Conservation (phyloP, 1,140 invertebrate genomes). For the Ooceraea biroi region DNA sequence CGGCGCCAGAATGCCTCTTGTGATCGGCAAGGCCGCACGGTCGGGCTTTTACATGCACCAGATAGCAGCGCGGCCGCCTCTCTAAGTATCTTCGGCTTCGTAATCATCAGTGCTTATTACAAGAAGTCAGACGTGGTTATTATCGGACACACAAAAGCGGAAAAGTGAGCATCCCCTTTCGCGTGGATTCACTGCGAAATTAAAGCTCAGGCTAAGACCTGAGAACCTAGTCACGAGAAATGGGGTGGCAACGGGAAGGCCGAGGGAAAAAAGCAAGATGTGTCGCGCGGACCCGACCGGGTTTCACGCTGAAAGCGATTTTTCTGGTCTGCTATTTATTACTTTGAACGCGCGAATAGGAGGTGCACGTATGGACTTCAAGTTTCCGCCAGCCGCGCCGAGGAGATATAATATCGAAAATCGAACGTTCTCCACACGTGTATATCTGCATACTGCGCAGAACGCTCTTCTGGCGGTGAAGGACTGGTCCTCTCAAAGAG, state of each 20-base stretch:
- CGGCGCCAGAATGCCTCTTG: background rate
- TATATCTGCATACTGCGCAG: slow-evolving; percentile 24
- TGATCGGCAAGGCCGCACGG: background rate
- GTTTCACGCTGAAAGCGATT: slow-evolving; percentile 37
- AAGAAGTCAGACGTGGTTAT: slow-evolving; percentile 67
- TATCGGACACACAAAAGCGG: slow-evolving; percentile 72
- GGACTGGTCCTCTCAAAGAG: background rate
- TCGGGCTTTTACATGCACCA: slow-evolving; percentile 70
- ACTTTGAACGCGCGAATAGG: slow-evolving; percentile 3
- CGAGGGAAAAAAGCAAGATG: slow-evolving; percentile 2
- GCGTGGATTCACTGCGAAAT: slow-evolving; percentile 72
- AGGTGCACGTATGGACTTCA: background rate
- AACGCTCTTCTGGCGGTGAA: background rate
- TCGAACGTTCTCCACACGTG: slow-evolving; percentile 8
- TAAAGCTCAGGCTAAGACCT: slow-evolving; percentile 66
- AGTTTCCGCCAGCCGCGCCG: background rate
- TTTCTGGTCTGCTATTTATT: slow-evolving; percentile 22
- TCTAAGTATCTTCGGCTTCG: slow-evolving; percentile 67
- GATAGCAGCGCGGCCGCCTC: slow-evolving; percentile 62
- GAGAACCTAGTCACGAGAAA: slow-evolving; percentile 56
- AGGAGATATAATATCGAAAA: slow-evolving; percentile 36
- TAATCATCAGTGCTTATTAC: slow-evolving; percentile 72
- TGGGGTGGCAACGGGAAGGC: background rate
- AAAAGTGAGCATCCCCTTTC: slow-evolving; percentile 62
- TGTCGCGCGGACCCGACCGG: background rate